These are phyloP conservation scores for Xanthorhoe designata DNA, from an alignment of 2,888 invertebrate genomes.

Conservation along the genomic window DNA sequence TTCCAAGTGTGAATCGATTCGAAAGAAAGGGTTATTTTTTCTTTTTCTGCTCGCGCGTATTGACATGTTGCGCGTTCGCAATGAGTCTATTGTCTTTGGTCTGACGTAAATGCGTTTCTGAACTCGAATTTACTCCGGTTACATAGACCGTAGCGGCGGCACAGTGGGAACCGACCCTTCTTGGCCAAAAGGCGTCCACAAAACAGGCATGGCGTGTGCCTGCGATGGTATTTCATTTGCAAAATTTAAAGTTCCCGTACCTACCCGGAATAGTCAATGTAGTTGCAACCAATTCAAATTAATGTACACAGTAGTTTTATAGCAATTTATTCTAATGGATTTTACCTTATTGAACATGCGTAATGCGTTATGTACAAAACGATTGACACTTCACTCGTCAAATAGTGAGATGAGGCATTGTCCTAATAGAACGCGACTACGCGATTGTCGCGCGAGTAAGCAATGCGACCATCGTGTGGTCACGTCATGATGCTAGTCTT, in stretches of 20 bases:
- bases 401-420: no score
- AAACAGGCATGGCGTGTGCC: slow-evolving; percentile 25
- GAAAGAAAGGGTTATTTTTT: slow-evolving; percentile 70
- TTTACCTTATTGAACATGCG: no score
- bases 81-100: slow-evolving; percentile 56
- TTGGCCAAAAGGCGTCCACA: slow-evolving; percentile 20
- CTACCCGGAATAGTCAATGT: neutral
- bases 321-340: no score
- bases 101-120: slow-evolving; percentile 49
- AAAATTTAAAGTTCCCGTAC: neutral
- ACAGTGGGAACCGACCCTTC: slow-evolving; percentile 33
- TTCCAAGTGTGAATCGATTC: slow-evolving; percentile 84
- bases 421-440: no score
- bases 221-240: slow-evolving; percentile 3
- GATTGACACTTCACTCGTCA: no score
- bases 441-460: no score
- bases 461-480: no score
- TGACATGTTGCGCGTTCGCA: slow-evolving; percentile 71
- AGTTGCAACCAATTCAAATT: neutral
- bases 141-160: slow-evolving; percentile 34
- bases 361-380: no score
- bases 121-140: slow-evolving; percentile 50
- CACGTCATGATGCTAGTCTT: no score
- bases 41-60: slow-evolving; percentile 60
- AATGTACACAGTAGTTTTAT: no score